Conservation (phyloP, 2,797 vertebrate genomes). For the Pipistrellus kuhlii region DNA sequence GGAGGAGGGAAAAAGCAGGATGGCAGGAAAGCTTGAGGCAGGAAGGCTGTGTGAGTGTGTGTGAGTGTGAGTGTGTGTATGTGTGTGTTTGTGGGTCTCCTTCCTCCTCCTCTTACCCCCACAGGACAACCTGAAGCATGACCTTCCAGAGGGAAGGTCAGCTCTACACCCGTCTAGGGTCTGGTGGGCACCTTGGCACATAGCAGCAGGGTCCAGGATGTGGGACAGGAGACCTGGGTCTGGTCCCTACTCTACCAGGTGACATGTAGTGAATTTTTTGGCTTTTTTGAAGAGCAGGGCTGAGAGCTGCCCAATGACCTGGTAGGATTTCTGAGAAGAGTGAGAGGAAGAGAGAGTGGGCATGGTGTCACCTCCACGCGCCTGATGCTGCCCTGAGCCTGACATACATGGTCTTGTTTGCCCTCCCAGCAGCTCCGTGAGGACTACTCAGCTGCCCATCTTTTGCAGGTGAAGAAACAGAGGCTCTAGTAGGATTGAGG, state of each 20-base stretch:
- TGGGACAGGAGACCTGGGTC: not conserved
- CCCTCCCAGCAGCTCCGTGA: not conserved
- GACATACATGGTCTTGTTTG: not conserved
- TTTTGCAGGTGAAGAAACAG: not conserved
- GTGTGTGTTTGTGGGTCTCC: fast-evolving
- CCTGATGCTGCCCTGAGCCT: not conserved
- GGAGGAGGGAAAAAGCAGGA: too few species aligned
- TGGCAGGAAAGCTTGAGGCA: too few species aligned
- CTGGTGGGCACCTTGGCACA: too few species aligned
- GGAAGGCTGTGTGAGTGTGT: too few species aligned
- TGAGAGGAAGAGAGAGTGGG: not conserved
- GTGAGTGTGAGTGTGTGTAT: too few species aligned
- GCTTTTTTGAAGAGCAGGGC: not conserved
- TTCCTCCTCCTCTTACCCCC: not conserved
- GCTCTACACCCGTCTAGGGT: not conserved
- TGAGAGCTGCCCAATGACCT: not conserved
- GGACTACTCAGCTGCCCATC: not conserved
- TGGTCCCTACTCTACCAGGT: not conserved
- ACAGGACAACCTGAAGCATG: not conserved
- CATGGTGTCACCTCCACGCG: not conserved
- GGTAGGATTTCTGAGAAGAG: not conserved
- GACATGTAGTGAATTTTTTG: not conserved
- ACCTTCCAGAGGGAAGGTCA: not conserved
- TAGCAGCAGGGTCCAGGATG: not conserved
- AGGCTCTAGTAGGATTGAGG: not conserved